Conservation (phyloP, 1,140 invertebrate genomes). For the Carposina sasakii region DNA sequence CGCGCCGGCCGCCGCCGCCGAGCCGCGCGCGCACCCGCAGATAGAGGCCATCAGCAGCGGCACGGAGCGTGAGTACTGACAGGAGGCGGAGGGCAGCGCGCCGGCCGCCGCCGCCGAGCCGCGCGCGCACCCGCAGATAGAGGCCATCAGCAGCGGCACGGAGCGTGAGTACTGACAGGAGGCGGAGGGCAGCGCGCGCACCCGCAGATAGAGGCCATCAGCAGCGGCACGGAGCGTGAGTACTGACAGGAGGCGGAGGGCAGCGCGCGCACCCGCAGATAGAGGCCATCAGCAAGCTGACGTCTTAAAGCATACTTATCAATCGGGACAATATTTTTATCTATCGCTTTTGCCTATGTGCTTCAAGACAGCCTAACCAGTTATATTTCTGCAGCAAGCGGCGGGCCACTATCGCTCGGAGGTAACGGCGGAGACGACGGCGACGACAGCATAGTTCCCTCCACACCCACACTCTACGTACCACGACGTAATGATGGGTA, state of each 20-base stretch:
- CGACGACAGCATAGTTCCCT: constrained; percentile 92
- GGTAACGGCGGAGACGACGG: constrained; percentile 77
- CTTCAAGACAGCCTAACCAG: too few species aligned
- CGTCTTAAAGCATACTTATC: too few species aligned
- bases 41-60: constrained; percentile 75
- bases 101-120: too few species aligned
- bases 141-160: constrained; percentile 74
- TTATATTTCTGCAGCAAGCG: constrained; percentile 42
- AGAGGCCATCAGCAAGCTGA: too few species aligned
- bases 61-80: constrained; percentile 57
- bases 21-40: constrained; percentile 54
- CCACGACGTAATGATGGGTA: constrained; percentile 87
- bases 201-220: constrained; percentile 74
- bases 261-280: too few species aligned
- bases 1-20: too few species aligned
- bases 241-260: too few species aligned
- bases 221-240: constrained; percentile 69
- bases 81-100: constrained; percentile 41
- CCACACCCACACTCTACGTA: constrained; percentile 89
- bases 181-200: constrained; percentile 14
- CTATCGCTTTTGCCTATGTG: too few species aligned
- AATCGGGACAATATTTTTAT: too few species aligned
- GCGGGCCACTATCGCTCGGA: constrained; percentile 52
- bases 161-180: constrained; percentile 57
- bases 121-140: constrained; percentile 64